Conservation (phyloP, 2,113 vertebrate species). For the Lonchura striata region DNA sequence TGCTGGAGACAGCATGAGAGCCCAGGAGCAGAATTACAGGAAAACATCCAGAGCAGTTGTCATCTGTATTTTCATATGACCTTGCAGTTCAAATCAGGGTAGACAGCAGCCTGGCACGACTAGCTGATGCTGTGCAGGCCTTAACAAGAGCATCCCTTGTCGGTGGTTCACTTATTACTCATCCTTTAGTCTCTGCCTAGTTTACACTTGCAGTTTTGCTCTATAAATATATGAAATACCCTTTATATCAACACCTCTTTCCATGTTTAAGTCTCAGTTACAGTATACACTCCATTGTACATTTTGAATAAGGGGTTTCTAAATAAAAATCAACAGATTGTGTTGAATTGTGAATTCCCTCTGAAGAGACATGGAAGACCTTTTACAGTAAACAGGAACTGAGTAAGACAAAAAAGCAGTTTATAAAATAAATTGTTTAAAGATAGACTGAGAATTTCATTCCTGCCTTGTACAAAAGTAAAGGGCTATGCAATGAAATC, state of each 20-base stretch:
- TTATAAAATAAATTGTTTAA: neutral
- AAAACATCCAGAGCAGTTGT: neutral
- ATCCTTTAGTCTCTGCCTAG: neutral
- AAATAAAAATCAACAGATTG: slow-evolving; percentile 19
- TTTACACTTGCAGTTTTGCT: neutral
- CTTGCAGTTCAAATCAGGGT: neutral
- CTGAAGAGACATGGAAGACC: neutral
- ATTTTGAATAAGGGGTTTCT: neutral
- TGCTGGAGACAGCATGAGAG: neutral
- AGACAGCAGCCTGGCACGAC: neutral
- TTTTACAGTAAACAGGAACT: slow-evolving; percentile 37
- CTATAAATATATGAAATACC: neutral
- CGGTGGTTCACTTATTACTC: neutral
- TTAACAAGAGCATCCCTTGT: slow-evolving; percentile 14
- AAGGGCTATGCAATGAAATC: neutral
- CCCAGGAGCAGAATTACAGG: neutral
- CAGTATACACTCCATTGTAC: neutral
- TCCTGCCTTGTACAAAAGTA: neutral
- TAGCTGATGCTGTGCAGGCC: slow-evolving; percentile 2
- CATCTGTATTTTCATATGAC: neutral
- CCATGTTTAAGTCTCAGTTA: neutral
- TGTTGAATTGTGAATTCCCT: neutral
- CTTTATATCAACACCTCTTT: neutral
- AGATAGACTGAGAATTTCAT: neutral
- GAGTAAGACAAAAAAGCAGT: neutral